A percentile compares a stretch with the other conserved stretches of the same genome.
phyloP scores from a whole-genome alignment of 2,113 vertebrate species.

The Clarias magur region DNA sequence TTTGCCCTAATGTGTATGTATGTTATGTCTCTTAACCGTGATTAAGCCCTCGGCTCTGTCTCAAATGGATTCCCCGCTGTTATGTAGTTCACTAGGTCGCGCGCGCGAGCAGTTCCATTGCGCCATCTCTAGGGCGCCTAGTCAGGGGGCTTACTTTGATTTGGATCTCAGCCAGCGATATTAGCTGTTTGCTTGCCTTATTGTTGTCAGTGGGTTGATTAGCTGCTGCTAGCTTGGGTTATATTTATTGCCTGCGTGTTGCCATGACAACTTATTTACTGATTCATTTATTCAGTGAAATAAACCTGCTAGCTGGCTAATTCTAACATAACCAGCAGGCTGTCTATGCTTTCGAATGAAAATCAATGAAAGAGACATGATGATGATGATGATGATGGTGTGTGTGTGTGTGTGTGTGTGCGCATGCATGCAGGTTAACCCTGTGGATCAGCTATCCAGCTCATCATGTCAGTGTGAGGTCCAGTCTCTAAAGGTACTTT shows the following conservation, averaged over 20 bases:
- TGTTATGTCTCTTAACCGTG: not conserved
- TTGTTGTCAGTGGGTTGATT: constrained; percentile 2
- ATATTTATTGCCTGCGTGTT: not conserved
- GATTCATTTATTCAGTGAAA: not conserved
- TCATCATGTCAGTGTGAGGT: constrained; percentile 46
- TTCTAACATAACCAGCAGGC: not conserved
- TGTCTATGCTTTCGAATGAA: too few relatives aligned
- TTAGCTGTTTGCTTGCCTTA: not conserved
- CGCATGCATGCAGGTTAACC: constrained; percentile 27
- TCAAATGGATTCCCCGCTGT: not conserved
- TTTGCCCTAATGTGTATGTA: not conserved
- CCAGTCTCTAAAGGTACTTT: constrained; percentile 26
- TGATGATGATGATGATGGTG: not conserved
- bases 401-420: constrained; percentile 36
- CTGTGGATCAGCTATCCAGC: constrained; percentile 24
- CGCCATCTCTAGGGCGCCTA: not conserved
- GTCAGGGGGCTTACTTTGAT: not conserved
- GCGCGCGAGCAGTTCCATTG: not conserved
- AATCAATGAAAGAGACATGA: too few relatives aligned
- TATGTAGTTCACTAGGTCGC: not conserved
- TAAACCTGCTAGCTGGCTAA: not conserved
- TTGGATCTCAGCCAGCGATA: not conserved
- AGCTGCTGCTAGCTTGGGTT: not conserved
- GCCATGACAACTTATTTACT: not conserved
- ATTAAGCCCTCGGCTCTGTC: not conserved